A percentile compares a stretch with the other conserved stretches of the same genome.
Conservation (phyloP, 2,797 vertebrate species). For the Gymnothorax reevesii region DNA sequence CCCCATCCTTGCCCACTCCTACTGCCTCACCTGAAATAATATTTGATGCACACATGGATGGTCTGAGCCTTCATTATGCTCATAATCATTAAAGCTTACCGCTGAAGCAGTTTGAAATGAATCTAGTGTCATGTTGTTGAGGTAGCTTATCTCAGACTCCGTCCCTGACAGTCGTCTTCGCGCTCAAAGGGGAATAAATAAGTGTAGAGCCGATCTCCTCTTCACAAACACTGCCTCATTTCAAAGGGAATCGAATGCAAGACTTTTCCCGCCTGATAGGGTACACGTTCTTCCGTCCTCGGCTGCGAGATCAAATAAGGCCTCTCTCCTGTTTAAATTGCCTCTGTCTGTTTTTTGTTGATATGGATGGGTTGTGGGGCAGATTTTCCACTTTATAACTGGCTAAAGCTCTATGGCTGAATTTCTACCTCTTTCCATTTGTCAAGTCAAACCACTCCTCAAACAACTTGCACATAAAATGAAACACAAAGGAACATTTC, state of each 20-base stretch:
- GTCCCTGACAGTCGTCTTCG: background rate
- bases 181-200: background rate
- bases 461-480: background rate
- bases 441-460: background rate
- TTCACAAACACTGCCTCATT: conserved; percentile 5
- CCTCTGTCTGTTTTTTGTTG: conserved; percentile 14
- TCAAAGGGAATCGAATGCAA: background rate
- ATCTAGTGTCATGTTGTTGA: background rate
- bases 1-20: no score
- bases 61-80: background rate
- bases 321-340: conserved; percentile 6
- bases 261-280: background rate
- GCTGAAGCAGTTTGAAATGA: background rate
- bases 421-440: background rate
- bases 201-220: background rate
- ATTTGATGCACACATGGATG: no score
- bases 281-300: background rate
- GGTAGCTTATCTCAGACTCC: no score
- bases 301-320: conserved; percentile 6
- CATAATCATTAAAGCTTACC: background rate
- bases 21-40: no score
- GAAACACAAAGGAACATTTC: background rate
- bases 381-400: background rate
- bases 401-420: background rate
- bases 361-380: background rate